Evolutionary conservation across 2,888 invertebrate genomes (phyloP), one percentile per base, ranked within the genome.

Genomic region (Plebejus argus): DNA sequence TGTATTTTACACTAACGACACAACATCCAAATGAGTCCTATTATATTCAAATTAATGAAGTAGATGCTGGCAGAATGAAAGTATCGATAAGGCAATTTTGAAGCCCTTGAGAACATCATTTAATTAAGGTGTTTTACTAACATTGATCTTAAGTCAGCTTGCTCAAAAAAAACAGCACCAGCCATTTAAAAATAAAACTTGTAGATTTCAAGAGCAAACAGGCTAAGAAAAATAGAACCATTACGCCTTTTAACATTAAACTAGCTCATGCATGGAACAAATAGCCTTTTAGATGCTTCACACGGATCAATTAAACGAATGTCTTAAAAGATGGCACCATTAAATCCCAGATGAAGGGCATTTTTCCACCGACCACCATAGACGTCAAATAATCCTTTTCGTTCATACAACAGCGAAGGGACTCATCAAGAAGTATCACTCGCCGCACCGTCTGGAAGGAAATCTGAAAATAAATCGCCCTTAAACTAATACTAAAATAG

Each of bases 391-490:
- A 35, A 20, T 35, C 23, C 71, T 39, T 39, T 39, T 71, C 39
- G 35, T 35, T 49, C 74, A 49, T 23, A 20, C 23, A 74, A 66
- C 66, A 61, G 45, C n/a, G 20, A 71, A 71, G 20, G 39, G 49
- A 49, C 72, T 23, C 28, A 35, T 77, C 58, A 18, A 39, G 72
- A 77, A 66, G 45, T 76, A 66, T 77, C 78, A 80, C 79, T 77
- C 77, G 78, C 78, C 80, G 80, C 79, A 45, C 78, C 84, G 86
- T 87, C 87, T 89, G 85, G 87, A 85, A 92, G 93, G 92, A 93
- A 93, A 92, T 91, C 90, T 90, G 87, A 89, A 92, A 93, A 93
- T 93, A 93, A 92, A 92, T 91, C 91, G 89, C 91, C 89, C 91
- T 91, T 91, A 89, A 90, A 90, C 87, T 87, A 86, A 86, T 86